phyloP scores from a whole-genome alignment of 1,140 invertebrate species.

The Drosophila fuyamai region DNA sequence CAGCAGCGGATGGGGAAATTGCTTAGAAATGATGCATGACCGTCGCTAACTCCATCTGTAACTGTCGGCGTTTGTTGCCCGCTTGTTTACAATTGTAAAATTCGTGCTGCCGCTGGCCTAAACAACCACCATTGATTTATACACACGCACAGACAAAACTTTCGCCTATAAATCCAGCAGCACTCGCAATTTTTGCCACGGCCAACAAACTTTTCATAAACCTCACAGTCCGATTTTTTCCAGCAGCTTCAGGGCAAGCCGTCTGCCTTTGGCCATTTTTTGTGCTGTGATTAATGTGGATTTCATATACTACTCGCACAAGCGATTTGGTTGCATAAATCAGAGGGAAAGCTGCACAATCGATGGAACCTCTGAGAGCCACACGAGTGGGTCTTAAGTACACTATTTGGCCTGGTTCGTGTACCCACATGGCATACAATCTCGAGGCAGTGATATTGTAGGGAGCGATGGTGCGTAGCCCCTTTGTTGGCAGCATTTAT shows the following conservation, averaged over 20 bases:
- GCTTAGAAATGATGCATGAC: slow-evolving; percentile 81
- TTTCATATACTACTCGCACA: slow-evolving; percentile 60
- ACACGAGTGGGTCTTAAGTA: slow-evolving; percentile 41
- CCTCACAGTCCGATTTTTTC: slow-evolving; percentile 43
- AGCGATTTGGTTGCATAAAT: slow-evolving; percentile 73
- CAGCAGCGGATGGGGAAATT: slow-evolving; percentile 73
- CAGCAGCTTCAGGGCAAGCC: slow-evolving; percentile 4
- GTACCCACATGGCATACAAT: slow-evolving; percentile 19
- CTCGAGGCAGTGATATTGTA: slow-evolving; percentile 6
- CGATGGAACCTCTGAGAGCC: slow-evolving; percentile 22
- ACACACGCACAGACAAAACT: slow-evolving; percentile 63
- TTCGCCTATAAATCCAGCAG: slow-evolving; percentile 74
- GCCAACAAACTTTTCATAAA: slow-evolving; percentile 73
- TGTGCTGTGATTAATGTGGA: slow-evolving; percentile 69
- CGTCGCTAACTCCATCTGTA: slow-evolving; percentile 31
- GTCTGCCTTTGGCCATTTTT: slow-evolving; percentile 45
- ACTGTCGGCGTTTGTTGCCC: slow-evolving; percentile 30
- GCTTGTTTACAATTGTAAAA: slow-evolving; percentile 76
- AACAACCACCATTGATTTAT: slow-evolving; percentile 79
- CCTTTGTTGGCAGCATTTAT: slow-evolving; percentile 44
- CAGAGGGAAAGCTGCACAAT: slow-evolving; percentile 25
- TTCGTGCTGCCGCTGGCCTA: slow-evolving; percentile 47
- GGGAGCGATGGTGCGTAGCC: slow-evolving; percentile 29
- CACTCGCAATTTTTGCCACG: slow-evolving; percentile 51
- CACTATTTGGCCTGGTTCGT: slow-evolving; percentile 37